Evolutionary conservation across 2,113 vertebrate species (phyloP), one percentile per base, ranked within the genome.

Genomic region (Grallaria varia): DNA sequence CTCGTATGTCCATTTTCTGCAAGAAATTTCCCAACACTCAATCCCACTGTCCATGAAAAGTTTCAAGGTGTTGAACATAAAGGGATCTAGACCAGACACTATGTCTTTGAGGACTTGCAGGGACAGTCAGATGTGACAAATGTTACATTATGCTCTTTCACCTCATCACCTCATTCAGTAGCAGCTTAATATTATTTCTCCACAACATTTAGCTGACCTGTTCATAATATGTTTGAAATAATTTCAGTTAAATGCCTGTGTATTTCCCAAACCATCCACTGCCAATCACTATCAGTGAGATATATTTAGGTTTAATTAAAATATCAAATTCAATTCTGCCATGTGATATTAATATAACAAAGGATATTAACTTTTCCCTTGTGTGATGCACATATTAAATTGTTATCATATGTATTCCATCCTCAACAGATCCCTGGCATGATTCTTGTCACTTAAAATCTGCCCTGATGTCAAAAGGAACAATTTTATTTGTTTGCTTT

Each of bases 301-400:
- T 66, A 89, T 81, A 87, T 72, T 82, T 66, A 71, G 44, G 35
- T 91, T 88, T 95, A 95, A 92, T 95, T 95, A 90, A 95, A 93
- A 88, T 67, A 90, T n/a, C 68, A 78, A 50, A 52, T 86, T 91
- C 37, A 87, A 19, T 75, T 75, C 16, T 20, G 8, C 55, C 69
- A 77, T 87, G 42, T 93, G 90, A 75, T 59, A 91, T 74, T 93
- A 90, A 94, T 90, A 88, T 55, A 84, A 56, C 21, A 77, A 63
- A 42, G 22, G 31, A 77, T 63, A 77, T 90, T 77, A 77, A 77
- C n/a, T 90, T 93, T 83, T 83, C 76, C 39, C 64, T 81, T 49
- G 31, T 86, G 64, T 84, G 72, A 79, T 77, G 64, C 75, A 72
- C 22, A 45, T 81, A 75, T 42, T 67, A 81, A 94, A 94, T 89